Percentiles rank a stretch among this genome's conserved stretches.
These are phyloP conservation scores for Folsomia manolachei DNA, from an alignment of 2,888 invertebrate species.

Conservation along the genomic window DNA sequence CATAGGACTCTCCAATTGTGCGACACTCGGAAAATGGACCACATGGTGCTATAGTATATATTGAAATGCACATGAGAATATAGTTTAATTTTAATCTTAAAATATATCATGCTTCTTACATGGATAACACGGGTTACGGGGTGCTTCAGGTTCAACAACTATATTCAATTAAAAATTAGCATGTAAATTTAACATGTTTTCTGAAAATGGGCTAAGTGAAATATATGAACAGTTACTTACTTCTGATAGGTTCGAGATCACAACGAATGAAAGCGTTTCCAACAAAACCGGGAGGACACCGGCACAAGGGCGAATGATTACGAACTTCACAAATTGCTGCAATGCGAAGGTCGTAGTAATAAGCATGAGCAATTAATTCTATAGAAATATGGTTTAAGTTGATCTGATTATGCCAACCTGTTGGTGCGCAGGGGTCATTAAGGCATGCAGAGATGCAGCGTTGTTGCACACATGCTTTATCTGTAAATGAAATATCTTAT, in stretches of 20 bases:
- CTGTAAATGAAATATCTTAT: too few relatives aligned
- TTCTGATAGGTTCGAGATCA: not conserved
- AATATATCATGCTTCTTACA: conserved; percentile 59
- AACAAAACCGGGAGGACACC: conserved; percentile 57
- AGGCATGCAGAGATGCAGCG: conserved; percentile 64
- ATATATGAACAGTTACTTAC: not conserved
- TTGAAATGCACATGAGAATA: too few relatives aligned
- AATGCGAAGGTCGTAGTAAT: too few relatives aligned
- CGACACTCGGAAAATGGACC: conserved; percentile 65
- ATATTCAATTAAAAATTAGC: too few relatives aligned
- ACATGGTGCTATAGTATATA: conserved; percentile 36
- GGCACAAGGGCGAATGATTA: conserved; percentile 76
- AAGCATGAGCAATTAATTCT: not conserved
- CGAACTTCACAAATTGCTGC: conserved; percentile 74
- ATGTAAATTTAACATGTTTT: too few relatives aligned
- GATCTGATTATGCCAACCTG: conserved; percentile 56
- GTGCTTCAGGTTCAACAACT: not conserved
- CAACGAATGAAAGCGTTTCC: not conserved
- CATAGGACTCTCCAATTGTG: conserved; percentile 59
- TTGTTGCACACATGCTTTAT: conserved; percentile 78
- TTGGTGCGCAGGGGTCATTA: conserved; percentile 62
- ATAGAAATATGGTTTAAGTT: conserved; percentile 50
- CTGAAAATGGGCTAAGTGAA: not conserved
- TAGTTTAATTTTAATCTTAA: too few relatives aligned
- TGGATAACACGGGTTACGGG: conserved; percentile 33